These are phyloP conservation scores for Chrysina gloriosa DNA, from an alignment of 2,888 invertebrate species.

Conservation along the genomic window DNA sequence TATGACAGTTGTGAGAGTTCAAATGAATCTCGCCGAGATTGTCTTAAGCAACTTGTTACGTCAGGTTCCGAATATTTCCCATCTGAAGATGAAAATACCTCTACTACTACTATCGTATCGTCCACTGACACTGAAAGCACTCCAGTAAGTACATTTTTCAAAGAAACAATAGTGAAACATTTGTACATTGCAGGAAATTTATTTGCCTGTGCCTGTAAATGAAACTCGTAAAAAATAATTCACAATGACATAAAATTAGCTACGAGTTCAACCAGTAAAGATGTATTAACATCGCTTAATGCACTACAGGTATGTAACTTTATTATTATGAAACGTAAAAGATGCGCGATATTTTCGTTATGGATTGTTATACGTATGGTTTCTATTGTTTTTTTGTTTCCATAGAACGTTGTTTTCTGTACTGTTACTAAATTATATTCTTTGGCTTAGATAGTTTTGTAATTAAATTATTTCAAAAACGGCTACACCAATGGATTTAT, in stretches of 20 bases:
- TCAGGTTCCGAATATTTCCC: background rate
- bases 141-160: background rate
- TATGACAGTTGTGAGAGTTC: background rate
- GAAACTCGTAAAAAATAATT: background rate
- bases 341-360: too few relatives aligned
- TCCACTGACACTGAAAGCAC: background rate
- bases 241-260: background rate
- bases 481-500: too few relatives aligned
- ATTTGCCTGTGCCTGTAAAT: background rate
- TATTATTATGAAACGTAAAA: too few relatives aligned
- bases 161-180: background rate
- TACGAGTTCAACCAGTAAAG: background rate
- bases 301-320: background rate
- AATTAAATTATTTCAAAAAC: too few relatives aligned
- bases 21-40: background rate
- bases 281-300: background rate
- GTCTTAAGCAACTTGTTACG: background rate
- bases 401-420: too few relatives aligned
- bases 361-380: too few relatives aligned
- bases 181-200: background rate
- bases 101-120: background rate
- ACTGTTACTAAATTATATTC: too few relatives aligned
- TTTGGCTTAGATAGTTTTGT: too few relatives aligned
- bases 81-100: background rate
- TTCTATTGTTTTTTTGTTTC: too few relatives aligned